These are phyloP conservation scores for Zenarchopterus dispar DNA, from an alignment of 2,797 vertebrate species.

Conservation along the genomic window DNA sequence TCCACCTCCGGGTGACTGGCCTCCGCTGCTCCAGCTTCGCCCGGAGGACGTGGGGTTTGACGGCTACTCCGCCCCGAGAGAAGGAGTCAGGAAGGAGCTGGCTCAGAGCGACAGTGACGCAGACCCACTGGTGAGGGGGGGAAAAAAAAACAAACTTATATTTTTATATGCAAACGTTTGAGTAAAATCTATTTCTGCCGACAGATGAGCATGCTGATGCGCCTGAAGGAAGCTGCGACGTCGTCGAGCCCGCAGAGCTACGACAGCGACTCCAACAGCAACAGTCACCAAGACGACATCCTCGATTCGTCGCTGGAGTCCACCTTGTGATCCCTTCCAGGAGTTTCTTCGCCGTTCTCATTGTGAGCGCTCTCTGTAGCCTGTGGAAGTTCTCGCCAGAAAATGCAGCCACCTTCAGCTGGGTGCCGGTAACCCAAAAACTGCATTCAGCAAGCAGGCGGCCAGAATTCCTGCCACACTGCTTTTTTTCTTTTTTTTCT, in stretches of 20 bases:
- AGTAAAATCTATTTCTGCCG: neutral
- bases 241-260: constrained; percentile 98
- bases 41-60: constrained; percentile 98
- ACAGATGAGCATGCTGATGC: constrained; percentile 99
- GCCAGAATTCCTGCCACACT: constrained; percentile 80
- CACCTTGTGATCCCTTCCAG: constrained; percentile 83
- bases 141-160: neutral
- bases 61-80: constrained; percentile 89
- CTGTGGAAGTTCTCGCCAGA: constrained; percentile 57
- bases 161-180: neutral
- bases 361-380: constrained; percentile 23
- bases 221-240: constrained; percentile 96
- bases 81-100: constrained; percentile 89
- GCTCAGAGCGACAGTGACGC: constrained; percentile 91
- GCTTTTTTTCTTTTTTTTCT: constrained; percentile 36
- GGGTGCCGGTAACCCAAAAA: constrained; percentile 86
- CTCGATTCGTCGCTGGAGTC: constrained; percentile 96
- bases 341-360: constrained; percentile 23
- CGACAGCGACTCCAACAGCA: constrained; percentile 98
- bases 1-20: constrained; percentile 92
- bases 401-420: constrained; percentile 76
- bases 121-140: constrained; percentile 91
- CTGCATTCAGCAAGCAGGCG: constrained; percentile 52
- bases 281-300: constrained; percentile 96
- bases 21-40: constrained; percentile 92